Base-by-base conservation (phyloP, 2,113 vertebrate species). In the Dendrocopos noguchii region DNA sequence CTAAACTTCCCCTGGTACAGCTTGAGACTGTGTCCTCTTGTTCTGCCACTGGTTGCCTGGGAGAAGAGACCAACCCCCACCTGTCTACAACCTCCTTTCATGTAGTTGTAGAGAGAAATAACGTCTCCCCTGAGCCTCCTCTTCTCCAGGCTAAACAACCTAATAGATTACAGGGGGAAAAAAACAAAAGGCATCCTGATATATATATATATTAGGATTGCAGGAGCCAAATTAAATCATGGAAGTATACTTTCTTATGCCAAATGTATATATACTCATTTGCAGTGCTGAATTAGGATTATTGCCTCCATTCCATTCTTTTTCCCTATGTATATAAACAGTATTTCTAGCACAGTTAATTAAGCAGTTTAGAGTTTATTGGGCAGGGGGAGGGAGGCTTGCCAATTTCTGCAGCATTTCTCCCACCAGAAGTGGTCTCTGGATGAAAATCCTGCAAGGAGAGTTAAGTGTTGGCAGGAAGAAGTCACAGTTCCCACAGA, bases 401-500 rank as follows among this genome's bases (percentile, higher is more conserved):
- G 11, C 75, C 60, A 91, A 17, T 25, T 47, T 82, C 42, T 44
- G 4, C 28, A 21, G n/a, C 1, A 0, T 61, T 67, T 84, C 21
- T 50, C 63, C 50, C 59, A 79, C 70, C 21, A 68, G n/a, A 50
- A 93, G 27, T 55, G 44, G 73, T 83, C 68, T 46, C n/a, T 50
- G 47, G 64, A 60, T 83, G 39, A 61, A 92, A 89, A 19, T 50
- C 68, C 36, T 77, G 14, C 42, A 53, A 22, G 33, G 20, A 53
- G 7, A 10, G 47, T 64, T 46, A 65, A 44, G 25, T 15, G 7
- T n/a, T 91, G 90, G 47, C 39, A 91, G 55, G 46, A 75, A 50
- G 6, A 74, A 73, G 14, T 50, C 0, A 0, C 20, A 46, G 39
- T 53, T 87, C 52, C 86, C 1, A 0, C 2, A 0, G 39, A 33